These are phyloP conservation scores for Adelphocoris suturalis DNA, from an alignment of 2,888 invertebrate species.

Conservation along the genomic window DNA sequence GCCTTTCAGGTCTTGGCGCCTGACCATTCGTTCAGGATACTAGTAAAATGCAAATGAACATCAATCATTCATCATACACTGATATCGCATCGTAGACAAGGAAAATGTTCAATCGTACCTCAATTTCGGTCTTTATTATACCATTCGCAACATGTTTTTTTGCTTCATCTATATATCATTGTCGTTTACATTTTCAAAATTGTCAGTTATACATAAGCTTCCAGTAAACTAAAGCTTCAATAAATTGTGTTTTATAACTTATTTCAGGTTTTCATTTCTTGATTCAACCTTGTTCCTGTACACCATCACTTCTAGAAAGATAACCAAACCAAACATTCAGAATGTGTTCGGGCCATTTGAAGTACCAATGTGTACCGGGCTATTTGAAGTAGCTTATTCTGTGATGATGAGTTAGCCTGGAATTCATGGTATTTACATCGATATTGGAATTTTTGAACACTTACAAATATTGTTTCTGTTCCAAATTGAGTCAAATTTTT, in stretches of 20 bases:
- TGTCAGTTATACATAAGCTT: constrained; percentile 61
- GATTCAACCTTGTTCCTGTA: too few species aligned
- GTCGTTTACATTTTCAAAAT: background rate
- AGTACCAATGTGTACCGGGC: too few species aligned
- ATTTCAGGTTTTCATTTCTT: background rate
- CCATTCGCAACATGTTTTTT: constrained; percentile 10
- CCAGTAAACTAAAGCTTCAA: constrained; percentile 65
- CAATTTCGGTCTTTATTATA: background rate
- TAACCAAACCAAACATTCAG: too few species aligned
- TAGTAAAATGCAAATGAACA: background rate
- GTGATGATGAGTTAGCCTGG: too few species aligned
- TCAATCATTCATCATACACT: background rate
- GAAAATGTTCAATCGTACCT: constrained; percentile 6
- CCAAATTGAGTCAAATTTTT: too few species aligned
- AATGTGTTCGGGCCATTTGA: too few species aligned
- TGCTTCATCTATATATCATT: background rate
- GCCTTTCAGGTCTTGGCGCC: constrained; percentile 72
- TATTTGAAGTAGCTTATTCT: too few species aligned
- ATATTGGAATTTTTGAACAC: too few species aligned
- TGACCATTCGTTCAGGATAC: constrained; percentile 60
- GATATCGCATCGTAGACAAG: background rate
- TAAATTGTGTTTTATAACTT: constrained; percentile 69
- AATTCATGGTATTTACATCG: too few species aligned
- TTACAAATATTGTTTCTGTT: too few species aligned
- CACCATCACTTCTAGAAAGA: too few species aligned